These are phyloP conservation scores for Ranitomeya variabilis DNA, from an alignment of 2,113 vertebrate genomes.

Conservation along the genomic window DNA sequence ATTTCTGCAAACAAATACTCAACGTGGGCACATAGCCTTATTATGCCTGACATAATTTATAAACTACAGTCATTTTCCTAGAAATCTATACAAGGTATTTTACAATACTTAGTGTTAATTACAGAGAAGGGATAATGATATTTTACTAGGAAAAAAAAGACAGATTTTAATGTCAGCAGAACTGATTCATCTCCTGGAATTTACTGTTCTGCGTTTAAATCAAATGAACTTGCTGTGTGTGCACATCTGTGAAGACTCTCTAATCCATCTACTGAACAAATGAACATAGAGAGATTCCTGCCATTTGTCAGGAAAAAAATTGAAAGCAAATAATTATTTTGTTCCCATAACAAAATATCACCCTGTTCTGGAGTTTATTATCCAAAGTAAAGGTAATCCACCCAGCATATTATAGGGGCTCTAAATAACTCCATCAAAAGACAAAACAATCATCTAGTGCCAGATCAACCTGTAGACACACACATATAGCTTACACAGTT, in stretches of 20 bases:
- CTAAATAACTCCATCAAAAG: too few species aligned
- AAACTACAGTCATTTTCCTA: neutral
- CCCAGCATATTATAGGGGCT: too few species aligned
- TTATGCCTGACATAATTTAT: neutral
- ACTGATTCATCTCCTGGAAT: slow-evolving; percentile 18
- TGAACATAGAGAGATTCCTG: neutral
- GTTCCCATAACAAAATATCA: neutral
- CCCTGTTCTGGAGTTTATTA: neutral
- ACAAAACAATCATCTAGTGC: too few species aligned
- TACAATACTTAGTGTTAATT: neutral
- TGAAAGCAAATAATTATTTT: neutral
- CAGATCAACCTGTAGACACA: too few species aligned
- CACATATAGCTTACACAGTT: too few species aligned
- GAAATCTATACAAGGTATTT: neutral
- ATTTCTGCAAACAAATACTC: too few species aligned
- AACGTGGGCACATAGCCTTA: neutral
- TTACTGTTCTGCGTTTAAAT: slow-evolving; percentile 20
- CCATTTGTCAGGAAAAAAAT: too few species aligned
- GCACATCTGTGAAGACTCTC: slow-evolving; percentile 3
- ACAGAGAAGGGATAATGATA: slow-evolving; percentile 1
- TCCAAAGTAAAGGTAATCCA: neutral
- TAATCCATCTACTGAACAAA: slow-evolving; percentile 35
- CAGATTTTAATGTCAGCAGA: slow-evolving; percentile 24
- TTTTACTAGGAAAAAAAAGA: neutral
- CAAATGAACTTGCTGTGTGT: slow-evolving; percentile 12